Percentiles rank a stretch among this genome's conserved stretches.
Evolutionary conservation across 2,888 invertebrate genomes (phyloP).

Genomic region (Lasioglossum zephyrum): DNA sequence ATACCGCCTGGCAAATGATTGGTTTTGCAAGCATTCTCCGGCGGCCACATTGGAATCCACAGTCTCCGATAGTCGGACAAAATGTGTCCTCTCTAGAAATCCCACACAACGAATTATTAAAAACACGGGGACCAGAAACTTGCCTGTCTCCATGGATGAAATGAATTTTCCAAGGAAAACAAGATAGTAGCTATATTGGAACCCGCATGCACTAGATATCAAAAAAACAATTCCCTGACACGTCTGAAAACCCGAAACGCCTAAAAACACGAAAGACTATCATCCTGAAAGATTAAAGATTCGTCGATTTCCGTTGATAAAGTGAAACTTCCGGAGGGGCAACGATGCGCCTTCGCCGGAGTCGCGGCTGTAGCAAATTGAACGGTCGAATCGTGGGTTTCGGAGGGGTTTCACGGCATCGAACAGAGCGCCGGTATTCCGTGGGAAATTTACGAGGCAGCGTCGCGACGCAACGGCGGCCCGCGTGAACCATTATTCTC

Average conservation of each 20-base stretch:
- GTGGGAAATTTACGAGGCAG: slow-evolving; percentile 10
- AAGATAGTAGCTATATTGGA: neutral
- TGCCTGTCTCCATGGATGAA: neutral
- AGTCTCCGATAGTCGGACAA: neutral
- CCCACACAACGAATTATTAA: no score
- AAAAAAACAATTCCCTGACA: neutral
- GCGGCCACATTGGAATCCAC: neutral
- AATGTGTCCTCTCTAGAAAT: neutral
- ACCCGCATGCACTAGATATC: neutral
- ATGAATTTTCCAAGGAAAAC: neutral
- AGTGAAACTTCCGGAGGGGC: neutral
- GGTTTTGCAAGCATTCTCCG: neutral
- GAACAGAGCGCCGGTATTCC: neutral
- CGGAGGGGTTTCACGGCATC: neutral
- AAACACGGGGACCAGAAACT: no score
- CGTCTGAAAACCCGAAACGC: neutral
- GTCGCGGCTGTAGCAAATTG: neutral
- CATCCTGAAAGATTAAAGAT: neutral
- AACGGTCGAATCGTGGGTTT: neutral
- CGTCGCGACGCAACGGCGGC: slow-evolving; percentile 19
- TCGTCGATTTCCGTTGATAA: neutral
- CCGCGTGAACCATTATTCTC: slow-evolving; percentile 56
- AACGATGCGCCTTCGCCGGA: neutral
- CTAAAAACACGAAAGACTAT: neutral
- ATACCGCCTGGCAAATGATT: neutral